A percentile compares a stretch with the other conserved stretches of the same genome.
phyloP scores from a whole-genome alignment of 2,888 invertebrate genomes.

The Formica aserva region DNA sequence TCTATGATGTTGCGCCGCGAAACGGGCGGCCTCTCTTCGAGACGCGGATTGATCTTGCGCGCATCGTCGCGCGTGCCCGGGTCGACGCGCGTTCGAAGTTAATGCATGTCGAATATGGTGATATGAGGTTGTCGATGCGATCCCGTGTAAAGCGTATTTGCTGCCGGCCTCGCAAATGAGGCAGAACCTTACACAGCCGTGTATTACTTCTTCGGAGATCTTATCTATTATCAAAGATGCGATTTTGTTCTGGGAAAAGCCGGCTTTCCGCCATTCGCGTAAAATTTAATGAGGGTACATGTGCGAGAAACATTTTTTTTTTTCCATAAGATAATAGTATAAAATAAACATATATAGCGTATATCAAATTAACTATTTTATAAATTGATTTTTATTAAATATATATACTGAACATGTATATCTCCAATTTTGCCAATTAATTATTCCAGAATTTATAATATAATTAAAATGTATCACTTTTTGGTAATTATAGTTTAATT shows the following conservation, averaged over 20 bases:
- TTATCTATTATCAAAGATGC: slow-evolving; percentile 78
- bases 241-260: slow-evolving; percentile 39
- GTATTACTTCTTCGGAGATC: slow-evolving; percentile 71
- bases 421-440: not conserved
- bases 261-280: not conserved
- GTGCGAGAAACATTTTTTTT: not conserved
- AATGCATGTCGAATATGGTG: slow-evolving; percentile 57
- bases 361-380: not conserved
- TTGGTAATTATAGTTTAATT: not conserved
- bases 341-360: not conserved
- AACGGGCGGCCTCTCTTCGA: slow-evolving; percentile 49
- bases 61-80: slow-evolving; percentile 59
- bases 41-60: slow-evolving; percentile 61
- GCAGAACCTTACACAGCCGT: slow-evolving; percentile 60
- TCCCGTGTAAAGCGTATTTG: slow-evolving; percentile 34
- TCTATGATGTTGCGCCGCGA: slow-evolving; percentile 65
- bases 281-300: slow-evolving; percentile 6
- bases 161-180: slow-evolving; percentile 54
- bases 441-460: not conserved
- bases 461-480: not conserved
- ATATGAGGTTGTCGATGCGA: slow-evolving; percentile 46
- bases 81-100: slow-evolving; percentile 61
- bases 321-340: not conserved
- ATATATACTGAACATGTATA: not conserved
- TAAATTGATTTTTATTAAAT: slow-evolving; percentile 10